phyloP scores from a whole-genome alignment of 2,797 vertebrate genomes.

The Acrossocheilus fasciatus region DNA sequence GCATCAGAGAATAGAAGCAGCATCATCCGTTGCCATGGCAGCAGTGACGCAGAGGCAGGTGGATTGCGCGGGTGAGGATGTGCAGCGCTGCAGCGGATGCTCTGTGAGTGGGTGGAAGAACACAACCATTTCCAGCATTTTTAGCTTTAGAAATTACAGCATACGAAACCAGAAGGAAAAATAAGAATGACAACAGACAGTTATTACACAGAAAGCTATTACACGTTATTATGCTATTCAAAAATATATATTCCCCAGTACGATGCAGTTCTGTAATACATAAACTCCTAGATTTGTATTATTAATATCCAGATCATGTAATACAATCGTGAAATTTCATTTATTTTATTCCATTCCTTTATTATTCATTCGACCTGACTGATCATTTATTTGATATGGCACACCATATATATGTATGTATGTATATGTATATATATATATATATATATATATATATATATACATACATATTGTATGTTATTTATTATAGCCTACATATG shows the following conservation, averaged over 20 bases:
- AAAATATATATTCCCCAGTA: background rate
- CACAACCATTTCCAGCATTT: slow-evolving; percentile 2
- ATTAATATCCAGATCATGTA: background rate
- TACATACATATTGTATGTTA: no score
- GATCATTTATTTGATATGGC: no score
- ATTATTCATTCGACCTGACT: background rate
- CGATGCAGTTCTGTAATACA: background rate
- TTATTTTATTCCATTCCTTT: background rate
- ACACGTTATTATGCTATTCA: background rate
- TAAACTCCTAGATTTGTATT: background rate
- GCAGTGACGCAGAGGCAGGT: slow-evolving; percentile 73
- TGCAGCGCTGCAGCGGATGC: slow-evolving; percentile 63
- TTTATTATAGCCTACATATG: background rate
- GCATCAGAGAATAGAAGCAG: slow-evolving; percentile 75
- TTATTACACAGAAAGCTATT: background rate
- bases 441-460: background rate
- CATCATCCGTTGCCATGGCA: slow-evolving; percentile 80
- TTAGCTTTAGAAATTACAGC: slow-evolving; percentile 22
- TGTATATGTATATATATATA: no score
- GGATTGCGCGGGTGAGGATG: slow-evolving; percentile 51
- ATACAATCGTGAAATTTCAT: background rate
- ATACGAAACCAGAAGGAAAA: background rate
- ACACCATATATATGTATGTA: no score
- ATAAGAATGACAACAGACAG: background rate
- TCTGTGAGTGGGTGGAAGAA: slow-evolving; percentile 63